Base-by-base conservation (phyloP, 2,888 invertebrate species). In the Hemithea aestivaria region DNA sequence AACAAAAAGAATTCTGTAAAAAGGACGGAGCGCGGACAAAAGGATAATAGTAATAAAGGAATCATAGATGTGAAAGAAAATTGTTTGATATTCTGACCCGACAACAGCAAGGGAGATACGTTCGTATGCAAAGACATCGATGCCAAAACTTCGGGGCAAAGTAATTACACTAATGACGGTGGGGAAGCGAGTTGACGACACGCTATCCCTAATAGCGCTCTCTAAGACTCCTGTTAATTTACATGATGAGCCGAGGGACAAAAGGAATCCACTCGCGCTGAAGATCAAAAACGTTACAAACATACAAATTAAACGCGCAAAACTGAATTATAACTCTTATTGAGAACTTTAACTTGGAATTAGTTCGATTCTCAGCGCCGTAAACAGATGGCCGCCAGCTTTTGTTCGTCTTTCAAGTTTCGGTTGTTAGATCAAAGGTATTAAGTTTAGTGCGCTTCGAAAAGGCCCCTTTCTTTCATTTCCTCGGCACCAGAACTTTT, bases 371-470 rank as follows among this genome's bases (percentile, higher is more conserved):
- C 64, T 62, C 55, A 65, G 69, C 61, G 63, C 62, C 67, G 48
- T 68, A 66, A 74, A 67, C 72, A 75, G 75, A 77, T 77, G 77
- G 75, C 68, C 69, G 66, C 60, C 72, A 64, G 69, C 73, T 77
- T 77, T 77, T 75, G 74, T 77, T 76, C 69, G 58, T 72, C 75
- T 77, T 76, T 70, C 58, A 81, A 83, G 71, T 82, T 82, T 75
- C 58, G 63, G 62, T 61, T 73, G 62, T 70, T 67, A 74, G 81
- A 83, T 83, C 79, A 84, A 83, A 85, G 83, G 72, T 74, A 77
- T 73, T 73, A 75, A 75, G 75, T 80, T 81, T 70, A 73, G 76
- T 72, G 66, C 61, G 66, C 66, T 61, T 67, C 66, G 62, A 76
- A 73, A 71, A 73, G 73, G 64, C 59, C 73, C 74, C 73, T 69